These are phyloP conservation scores for Colistium nudipinnis DNA, from an alignment of 2,113 vertebrate species.

Conservation along the genomic window DNA sequence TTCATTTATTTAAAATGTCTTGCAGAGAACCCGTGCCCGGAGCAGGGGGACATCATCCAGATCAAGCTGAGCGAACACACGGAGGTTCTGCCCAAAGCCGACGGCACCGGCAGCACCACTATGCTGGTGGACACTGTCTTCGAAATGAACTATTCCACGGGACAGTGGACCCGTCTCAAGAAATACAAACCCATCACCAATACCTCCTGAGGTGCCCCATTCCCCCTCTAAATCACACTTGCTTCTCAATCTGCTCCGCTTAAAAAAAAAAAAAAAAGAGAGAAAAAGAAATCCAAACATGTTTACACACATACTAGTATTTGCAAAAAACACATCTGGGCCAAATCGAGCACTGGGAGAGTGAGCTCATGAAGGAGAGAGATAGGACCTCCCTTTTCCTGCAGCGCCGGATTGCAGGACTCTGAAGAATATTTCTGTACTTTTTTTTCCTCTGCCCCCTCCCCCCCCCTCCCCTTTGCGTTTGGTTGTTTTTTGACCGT, in stretches of 20 bases:
- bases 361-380: conserved; percentile 38
- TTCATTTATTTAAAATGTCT: too few species aligned
- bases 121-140: conserved; percentile 99
- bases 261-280: conserved; percentile 11
- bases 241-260: conserved; percentile 3
- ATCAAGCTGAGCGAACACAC: conserved; percentile 99
- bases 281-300: too few species aligned
- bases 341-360: conserved; percentile 60
- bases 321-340: conserved; percentile 63
- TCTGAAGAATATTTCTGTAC: conserved; percentile 54
- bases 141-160: conserved; percentile 99
- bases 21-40: conserved; percentile 98
- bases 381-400: conserved; percentile 61
- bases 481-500: too few species aligned
- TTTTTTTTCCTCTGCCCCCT: conserved; percentile 34
- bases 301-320: conserved; percentile 54
- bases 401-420: conserved; percentile 65
- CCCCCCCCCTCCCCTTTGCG: not conserved
- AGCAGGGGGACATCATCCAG: conserved; percentile 99
- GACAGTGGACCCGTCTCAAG: conserved; percentile 99
- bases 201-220: conserved; percentile 83
- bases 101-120: conserved; percentile 97
- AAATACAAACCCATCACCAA: conserved; percentile 99
- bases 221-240: not conserved
- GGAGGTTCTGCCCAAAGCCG: conserved; percentile 92